These are phyloP conservation scores for Proctacanthus coquilletti DNA, from an alignment of 1,140 invertebrate species.

Conservation along the genomic window DNA sequence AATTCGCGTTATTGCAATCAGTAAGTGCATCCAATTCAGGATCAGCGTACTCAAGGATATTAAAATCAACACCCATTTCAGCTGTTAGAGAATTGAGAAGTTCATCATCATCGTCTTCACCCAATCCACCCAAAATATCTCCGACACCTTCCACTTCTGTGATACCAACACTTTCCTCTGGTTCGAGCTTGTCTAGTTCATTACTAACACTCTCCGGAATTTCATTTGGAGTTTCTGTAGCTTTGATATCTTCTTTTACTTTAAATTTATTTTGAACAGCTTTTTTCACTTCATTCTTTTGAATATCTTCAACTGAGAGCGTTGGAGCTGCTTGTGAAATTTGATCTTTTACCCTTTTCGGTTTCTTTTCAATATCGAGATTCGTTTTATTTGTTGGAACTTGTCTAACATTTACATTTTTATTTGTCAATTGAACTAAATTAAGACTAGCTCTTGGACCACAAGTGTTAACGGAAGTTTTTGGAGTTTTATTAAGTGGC, in stretches of 20 bases:
- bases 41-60: slow-evolving; percentile 90
- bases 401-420: neutral
- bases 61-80: slow-evolving; percentile 86
- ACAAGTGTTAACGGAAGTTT: too few species aligned
- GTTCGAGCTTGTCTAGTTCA: slow-evolving; percentile 63
- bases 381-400: neutral
- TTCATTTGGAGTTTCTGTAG: slow-evolving; percentile 30
- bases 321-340: neutral
- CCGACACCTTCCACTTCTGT: slow-evolving; percentile 56
- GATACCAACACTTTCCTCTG: slow-evolving; percentile 48
- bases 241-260: neutral
- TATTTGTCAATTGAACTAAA: neutral
- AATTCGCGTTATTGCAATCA: slow-evolving; percentile 55
- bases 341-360: neutral
- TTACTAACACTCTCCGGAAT: slow-evolving; percentile 66
- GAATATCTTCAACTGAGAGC: neutral
- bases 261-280: neutral
- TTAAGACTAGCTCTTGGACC: neutral
- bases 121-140: slow-evolving; percentile 63
- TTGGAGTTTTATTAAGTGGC: neutral
- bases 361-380: neutral
- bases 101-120: slow-evolving; percentile 75
- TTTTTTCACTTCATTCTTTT: neutral
- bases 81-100: slow-evolving; percentile 53
- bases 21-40: slow-evolving; percentile 74